Evolutionary conservation across 2,113 vertebrate species (phyloP), one percentile per base, ranked within the genome.

Genomic region (Anthoscopus minutus): DNA sequence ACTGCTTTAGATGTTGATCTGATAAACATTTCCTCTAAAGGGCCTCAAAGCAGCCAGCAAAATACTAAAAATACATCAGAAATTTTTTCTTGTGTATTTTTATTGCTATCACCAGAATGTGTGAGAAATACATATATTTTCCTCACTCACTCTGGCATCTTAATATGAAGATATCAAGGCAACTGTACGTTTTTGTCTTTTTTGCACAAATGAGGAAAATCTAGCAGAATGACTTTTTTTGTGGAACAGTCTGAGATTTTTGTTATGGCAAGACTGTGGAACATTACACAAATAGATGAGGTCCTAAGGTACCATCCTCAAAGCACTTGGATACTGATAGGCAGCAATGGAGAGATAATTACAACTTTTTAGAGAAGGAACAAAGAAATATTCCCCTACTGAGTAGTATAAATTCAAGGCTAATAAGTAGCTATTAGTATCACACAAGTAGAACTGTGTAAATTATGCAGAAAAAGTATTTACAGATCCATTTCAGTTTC

Each of bases 391-490:
- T 40, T 71, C 30, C 54, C n/a, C 81, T 35, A 37, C 15, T 92
- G 64, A 64, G 61, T 16, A 83, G 65, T 56, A 92, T 40, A 88
- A 94, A 93, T 89, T 81, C 56, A 86, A 62, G 44, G 42, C 76
- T 94, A 94, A 70, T 81, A 89, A 93, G 64, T 44, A 90, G 38
- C 33, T 71, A 88, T 78, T 66, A 83, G 38, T 53, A 90, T 64
- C 93, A 86, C 67, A 71, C 23, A 74, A 92, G 44, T 37, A 51
- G 51, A 88, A 25, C 37, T 74, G 72, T 69, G 57, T 84, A 93
- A 95, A 95, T 94, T 73, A 94, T 78, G 79, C 58, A 93, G 60
- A 40, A 81, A 88, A 88, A 78, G 76, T 94, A 89, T 88, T 90
- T 94, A 92, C 76, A 74, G 89, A 88, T 67, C 69, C 72, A 86